Evolutionary conservation across 2,113 vertebrate genomes (phyloP).

Genomic region (Promerops cafer): DNA sequence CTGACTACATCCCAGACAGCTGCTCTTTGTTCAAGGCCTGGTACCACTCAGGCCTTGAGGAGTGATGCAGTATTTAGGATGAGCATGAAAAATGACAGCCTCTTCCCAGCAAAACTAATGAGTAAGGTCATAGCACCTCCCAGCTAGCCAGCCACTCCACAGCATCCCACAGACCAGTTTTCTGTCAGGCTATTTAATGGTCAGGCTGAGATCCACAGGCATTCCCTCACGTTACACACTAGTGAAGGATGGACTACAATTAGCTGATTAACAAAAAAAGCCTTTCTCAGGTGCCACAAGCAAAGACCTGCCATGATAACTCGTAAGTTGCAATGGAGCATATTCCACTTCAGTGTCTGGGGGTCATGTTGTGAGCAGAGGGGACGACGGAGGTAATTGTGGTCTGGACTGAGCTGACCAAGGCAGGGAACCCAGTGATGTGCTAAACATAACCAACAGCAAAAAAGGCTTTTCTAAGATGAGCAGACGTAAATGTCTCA

Average conservation of each 20-base stretch:
- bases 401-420: background rate
- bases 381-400: background rate
- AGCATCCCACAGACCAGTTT: background rate
- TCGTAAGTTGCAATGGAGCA: background rate
- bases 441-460: background rate
- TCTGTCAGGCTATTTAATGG: background rate
- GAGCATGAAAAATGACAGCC: background rate
- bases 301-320: background rate
- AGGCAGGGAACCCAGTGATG: background rate
- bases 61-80: background rate
- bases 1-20: background rate
- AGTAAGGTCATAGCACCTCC: background rate
- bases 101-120: background rate
- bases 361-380: background rate
- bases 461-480: background rate
- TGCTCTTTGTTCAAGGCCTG: background rate
- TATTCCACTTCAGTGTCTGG: background rate
- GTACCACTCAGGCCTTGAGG: background rate
- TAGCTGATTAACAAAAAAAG: background rate
- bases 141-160: background rate
- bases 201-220: background rate
- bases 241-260: background rate
- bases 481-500: background rate
- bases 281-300: background rate
- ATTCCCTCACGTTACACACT: rapidly evolving